Percentiles rank a stretch among this genome's conserved stretches.
phyloP scores from a whole-genome alignment of 2,888 invertebrate species.

The Rugalucina vietnamica region DNA sequence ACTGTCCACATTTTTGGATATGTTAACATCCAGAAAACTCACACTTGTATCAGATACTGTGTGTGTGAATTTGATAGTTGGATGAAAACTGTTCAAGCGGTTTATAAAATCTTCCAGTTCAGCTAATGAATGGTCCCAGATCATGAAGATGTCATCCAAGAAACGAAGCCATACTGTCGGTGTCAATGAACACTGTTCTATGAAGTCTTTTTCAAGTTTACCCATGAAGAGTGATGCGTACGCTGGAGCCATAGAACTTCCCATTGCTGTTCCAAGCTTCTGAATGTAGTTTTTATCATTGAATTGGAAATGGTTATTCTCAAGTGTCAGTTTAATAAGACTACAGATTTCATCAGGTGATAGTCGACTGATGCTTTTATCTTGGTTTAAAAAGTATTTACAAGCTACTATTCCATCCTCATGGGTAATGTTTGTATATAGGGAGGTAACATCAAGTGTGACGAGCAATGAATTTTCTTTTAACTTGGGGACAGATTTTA shows the following conservation, averaged over 20 bases:
- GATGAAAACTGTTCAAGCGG: constrained; percentile 17
- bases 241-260: constrained; percentile 25
- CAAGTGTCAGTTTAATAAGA: constrained; percentile 7
- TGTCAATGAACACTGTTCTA: neutral
- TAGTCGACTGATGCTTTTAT: neutral
- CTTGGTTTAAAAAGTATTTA: constrained; percentile 8
- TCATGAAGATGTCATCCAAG: neutral
- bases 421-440: constrained; percentile 23
- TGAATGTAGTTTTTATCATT: neutral
- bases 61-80: constrained; percentile 7
- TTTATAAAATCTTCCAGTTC: constrained; percentile 14
- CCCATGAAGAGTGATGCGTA: constrained; percentile 26
- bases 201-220: constrained; percentile 17
- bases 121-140: neutral
- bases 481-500: neutral
- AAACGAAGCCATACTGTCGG: neutral
- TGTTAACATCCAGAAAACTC: neutral
- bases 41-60: neutral
- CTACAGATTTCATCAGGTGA: neutral
- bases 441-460: constrained; percentile 8
- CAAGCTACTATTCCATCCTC: constrained; percentile 18
- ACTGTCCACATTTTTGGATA: neutral
- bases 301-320: constrained; percentile 29
- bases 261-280: constrained; percentile 25
- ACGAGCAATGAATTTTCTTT: neutral